Conservation (phyloP, 2,113 vertebrate species). For the Lagenorhynchus albirostris region DNA sequence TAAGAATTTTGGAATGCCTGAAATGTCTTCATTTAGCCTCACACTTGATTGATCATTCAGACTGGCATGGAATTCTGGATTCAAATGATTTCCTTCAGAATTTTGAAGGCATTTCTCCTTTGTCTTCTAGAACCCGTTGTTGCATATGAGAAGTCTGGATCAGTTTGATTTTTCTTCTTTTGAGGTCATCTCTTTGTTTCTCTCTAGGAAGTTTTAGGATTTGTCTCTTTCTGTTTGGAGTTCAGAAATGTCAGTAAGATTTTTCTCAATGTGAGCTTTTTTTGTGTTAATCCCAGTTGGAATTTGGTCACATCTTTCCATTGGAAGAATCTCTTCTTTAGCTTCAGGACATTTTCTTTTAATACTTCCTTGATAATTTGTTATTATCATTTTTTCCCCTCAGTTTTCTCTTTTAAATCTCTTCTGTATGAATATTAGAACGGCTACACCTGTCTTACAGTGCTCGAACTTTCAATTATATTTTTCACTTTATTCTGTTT, state of each 20-base stretch:
- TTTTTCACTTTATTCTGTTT: slow-evolving; percentile 14
- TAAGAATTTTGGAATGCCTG: not conserved
- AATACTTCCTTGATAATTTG: not conserved
- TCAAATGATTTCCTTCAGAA: not conserved
- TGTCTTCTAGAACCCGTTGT: not conserved
- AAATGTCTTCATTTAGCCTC: not conserved
- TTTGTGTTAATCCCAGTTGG: not conserved
- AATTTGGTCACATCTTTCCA: not conserved
- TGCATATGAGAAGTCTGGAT: not conserved
- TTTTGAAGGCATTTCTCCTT: not conserved
- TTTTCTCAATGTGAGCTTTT: not conserved
- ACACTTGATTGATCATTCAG: not conserved
- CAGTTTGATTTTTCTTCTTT: not conserved
- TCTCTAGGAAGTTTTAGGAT: not conserved
- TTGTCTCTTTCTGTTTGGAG: not conserved
- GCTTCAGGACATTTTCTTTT: not conserved
- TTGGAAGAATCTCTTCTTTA: not conserved
- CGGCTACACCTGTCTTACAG: not conserved
- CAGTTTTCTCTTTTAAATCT: not conserved
- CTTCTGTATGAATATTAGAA: not conserved
- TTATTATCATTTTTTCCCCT: not conserved
- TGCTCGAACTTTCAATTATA: not conserved
- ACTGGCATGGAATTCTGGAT: not conserved
- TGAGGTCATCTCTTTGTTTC: not conserved
- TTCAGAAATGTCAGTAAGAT: not conserved